These are phyloP conservation scores for Anastrepha obliqua DNA, from an alignment of 1,140 invertebrate species.

Conservation along the genomic window DNA sequence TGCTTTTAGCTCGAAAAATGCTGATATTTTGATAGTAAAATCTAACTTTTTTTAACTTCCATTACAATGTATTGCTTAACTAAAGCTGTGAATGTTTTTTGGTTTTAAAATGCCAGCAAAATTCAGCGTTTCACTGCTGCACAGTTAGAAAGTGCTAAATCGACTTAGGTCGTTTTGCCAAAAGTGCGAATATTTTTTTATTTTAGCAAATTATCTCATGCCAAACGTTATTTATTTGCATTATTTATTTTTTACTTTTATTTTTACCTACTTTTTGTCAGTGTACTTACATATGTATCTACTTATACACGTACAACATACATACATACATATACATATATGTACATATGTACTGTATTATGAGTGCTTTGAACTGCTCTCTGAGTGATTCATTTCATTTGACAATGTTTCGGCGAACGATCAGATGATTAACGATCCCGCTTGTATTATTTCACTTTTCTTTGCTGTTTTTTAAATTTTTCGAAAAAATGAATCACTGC, in stretches of 20 bases:
- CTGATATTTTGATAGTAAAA: no score
- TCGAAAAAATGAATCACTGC: conserved; percentile 1
- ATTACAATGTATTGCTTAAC: no score
- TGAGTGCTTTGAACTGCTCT: conserved; percentile 35
- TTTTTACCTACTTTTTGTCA: not conserved
- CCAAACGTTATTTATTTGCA: not conserved
- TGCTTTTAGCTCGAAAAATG: no score
- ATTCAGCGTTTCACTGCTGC: no score
- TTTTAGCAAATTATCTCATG: conserved; percentile 2
- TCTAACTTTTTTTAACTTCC: no score
- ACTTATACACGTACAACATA: not conserved
- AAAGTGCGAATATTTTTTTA: not conserved
- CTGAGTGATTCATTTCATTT: conserved; percentile 22
- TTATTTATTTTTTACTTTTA: not conserved
- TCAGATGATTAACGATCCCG: conserved; percentile 45
- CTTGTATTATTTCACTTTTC: conserved; percentile 6
- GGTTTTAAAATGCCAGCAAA: no score
- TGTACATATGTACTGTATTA: not conserved
- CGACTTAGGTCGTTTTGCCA: no score
- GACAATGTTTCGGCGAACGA: conserved; percentile 28
- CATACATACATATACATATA: not conserved
- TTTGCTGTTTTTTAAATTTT: conserved; percentile 21
- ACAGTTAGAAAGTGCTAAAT: no score
- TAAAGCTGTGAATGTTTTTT: no score
- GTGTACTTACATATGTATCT: not conserved